Conservation (phyloP, 1,140 invertebrate genomes). For the Bombus pyrosoma region DNA sequence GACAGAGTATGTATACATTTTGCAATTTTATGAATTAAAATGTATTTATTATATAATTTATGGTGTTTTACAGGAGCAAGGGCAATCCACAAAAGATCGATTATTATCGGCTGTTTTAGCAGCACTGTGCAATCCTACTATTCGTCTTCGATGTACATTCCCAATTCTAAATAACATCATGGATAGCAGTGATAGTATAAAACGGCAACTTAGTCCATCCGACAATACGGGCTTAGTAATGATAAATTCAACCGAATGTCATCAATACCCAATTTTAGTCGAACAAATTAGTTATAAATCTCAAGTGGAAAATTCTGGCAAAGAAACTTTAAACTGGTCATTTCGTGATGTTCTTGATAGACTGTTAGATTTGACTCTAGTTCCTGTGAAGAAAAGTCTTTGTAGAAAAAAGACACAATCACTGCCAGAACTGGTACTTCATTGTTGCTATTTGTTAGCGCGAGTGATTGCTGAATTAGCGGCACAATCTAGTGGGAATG, state of each 20-base stretch:
- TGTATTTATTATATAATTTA: not conserved
- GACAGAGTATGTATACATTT: constrained; percentile 86
- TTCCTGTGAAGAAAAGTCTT: constrained; percentile 89
- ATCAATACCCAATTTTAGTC: constrained; percentile 91
- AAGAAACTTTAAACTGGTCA: constrained; percentile 85
- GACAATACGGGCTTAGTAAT: constrained; percentile 88
- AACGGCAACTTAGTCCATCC: constrained; percentile 85
- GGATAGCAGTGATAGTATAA: constrained; percentile 82
- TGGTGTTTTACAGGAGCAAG: constrained; percentile 71
- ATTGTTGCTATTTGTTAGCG: constrained; percentile 93
- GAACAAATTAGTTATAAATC: constrained; percentile 91
- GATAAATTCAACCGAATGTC: constrained; percentile 87
- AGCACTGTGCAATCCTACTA: constrained; percentile 90
- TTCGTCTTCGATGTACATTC: constrained; percentile 90
- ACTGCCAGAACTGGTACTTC: constrained; percentile 87
- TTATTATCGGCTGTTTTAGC: constrained; percentile 91
- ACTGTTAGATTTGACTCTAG: constrained; percentile 90
- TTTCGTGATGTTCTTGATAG: constrained; percentile 93
- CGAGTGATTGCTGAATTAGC: constrained; percentile 95
- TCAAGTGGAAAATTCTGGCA: constrained; percentile 77
- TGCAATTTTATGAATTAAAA: not conserved
- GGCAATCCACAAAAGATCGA: constrained; percentile 84
- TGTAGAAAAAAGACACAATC: constrained; percentile 84
- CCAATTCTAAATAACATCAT: constrained; percentile 85
- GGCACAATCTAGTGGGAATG: constrained; percentile 87